Conservation (phyloP, 2,797 vertebrate species). For the Pipistrellus pipistrellus region DNA sequence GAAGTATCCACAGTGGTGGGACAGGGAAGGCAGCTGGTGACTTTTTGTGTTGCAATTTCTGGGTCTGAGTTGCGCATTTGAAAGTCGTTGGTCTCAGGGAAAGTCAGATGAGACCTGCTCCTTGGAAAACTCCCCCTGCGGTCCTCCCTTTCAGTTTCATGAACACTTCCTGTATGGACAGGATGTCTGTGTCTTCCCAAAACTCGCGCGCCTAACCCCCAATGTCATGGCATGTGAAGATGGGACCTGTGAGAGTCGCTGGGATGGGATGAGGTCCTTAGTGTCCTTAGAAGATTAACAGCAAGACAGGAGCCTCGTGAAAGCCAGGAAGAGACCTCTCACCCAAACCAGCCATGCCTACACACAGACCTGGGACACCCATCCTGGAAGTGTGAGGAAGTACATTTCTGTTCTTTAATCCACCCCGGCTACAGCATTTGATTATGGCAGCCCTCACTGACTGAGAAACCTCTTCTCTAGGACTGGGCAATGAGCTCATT, state of each 20-base stretch:
- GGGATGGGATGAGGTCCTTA: neutral
- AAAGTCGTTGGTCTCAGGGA: neutral
- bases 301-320: neutral
- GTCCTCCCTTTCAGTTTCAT: neutral
- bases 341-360: neutral
- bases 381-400: neutral
- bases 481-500: too few relatives aligned
- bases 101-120: neutral
- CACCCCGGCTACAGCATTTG: neutral
- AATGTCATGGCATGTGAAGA: neutral
- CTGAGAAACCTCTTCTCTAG: neutral
- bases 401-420: neutral
- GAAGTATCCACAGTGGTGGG: accelerated
- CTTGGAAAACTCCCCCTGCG: neutral
- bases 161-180: neutral
- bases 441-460: neutral
- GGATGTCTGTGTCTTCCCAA: neutral
- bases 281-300: neutral
- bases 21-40: accelerated
- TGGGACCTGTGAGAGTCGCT: neutral
- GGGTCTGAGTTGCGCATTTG: neutral
- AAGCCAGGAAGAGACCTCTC: neutral
- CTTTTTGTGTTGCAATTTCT: accelerated
- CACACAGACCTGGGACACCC: neutral
- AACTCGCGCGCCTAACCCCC: neutral